Evolutionary conservation across 2,113 vertebrate genomes (phyloP).

Genomic region (Sorex araneus): DNA sequence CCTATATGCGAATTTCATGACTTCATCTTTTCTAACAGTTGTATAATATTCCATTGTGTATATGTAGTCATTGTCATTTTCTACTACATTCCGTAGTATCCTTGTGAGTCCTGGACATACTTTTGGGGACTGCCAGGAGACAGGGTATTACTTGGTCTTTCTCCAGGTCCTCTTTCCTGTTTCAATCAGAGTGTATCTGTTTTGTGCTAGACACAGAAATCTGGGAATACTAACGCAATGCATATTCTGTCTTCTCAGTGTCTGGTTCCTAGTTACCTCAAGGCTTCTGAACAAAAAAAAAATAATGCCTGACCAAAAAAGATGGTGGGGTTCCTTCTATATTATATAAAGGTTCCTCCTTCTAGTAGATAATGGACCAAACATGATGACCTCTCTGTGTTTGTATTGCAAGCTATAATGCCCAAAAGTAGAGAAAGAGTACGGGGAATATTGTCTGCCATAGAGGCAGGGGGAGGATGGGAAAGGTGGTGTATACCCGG

Average conservation of each 20-base stretch:
- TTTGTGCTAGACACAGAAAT: neutral
- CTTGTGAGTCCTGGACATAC: neutral
- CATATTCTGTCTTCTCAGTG: constrained; percentile 10
- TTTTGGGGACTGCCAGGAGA: neutral
- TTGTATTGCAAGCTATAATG: no score
- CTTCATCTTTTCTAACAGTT: no score
- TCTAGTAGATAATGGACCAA: no score
- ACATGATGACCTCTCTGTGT: no score
- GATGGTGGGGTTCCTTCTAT: neutral
- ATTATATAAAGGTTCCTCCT: neutral
- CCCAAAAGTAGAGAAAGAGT: no score
- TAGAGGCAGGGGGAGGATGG: no score
- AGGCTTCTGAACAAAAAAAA: constrained; percentile 29
- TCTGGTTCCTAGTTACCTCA: neutral
- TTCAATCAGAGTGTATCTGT: neutral
- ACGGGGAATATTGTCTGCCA: no score
- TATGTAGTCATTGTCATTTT: neutral
- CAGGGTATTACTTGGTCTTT: neutral
- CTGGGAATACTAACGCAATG: neutral
- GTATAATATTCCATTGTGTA: no score
- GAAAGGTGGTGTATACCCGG: no score
- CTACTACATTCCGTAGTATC: neutral
- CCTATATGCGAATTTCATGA: no score
- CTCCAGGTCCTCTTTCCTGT: neutral
- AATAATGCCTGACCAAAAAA: neutral